Evolutionary conservation across 2,797 vertebrate genomes (phyloP).

Genomic region (Siniperca scherzeri): DNA sequence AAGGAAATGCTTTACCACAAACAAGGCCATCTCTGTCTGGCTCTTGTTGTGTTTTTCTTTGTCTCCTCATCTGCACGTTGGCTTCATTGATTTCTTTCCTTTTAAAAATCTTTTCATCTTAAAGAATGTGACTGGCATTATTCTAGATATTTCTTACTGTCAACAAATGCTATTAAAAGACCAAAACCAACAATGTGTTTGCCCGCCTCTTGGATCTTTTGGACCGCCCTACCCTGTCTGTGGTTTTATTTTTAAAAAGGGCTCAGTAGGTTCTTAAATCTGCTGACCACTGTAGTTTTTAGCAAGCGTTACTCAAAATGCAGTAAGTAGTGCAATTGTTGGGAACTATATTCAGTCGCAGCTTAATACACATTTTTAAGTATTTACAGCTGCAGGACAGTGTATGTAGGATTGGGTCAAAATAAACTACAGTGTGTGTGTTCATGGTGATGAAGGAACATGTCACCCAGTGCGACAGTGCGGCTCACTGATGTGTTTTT

Average conservation of each 20-base stretch:
- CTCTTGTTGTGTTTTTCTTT: not conserved
- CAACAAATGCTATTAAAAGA: not conserved
- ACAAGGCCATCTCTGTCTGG: not conserved
- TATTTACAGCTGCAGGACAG: too few species aligned
- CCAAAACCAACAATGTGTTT: not conserved
- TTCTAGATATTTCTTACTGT: not conserved
- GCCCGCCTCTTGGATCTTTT: not conserved
- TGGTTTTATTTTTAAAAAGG: not conserved
- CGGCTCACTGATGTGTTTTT: not conserved
- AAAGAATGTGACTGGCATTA: not conserved
- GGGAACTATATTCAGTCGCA: not conserved
- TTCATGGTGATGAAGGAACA: not conserved
- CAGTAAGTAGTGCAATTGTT: not conserved
- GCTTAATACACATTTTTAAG: too few species aligned
- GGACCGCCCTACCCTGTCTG: not conserved
- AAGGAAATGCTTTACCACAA: conserved; percentile 8
- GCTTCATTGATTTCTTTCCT: not conserved
- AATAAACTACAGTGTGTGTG: not conserved
- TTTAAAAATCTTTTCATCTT: not conserved
- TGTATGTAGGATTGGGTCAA: too few species aligned
- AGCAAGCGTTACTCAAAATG: not conserved
- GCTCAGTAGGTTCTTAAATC: not conserved
- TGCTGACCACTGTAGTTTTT: not conserved
- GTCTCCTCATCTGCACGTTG: conserved; percentile 4
- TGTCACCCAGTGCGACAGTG: not conserved